phyloP scores from a whole-genome alignment of 2,113 vertebrate genomes.

The Bettongia penicillata region DNA sequence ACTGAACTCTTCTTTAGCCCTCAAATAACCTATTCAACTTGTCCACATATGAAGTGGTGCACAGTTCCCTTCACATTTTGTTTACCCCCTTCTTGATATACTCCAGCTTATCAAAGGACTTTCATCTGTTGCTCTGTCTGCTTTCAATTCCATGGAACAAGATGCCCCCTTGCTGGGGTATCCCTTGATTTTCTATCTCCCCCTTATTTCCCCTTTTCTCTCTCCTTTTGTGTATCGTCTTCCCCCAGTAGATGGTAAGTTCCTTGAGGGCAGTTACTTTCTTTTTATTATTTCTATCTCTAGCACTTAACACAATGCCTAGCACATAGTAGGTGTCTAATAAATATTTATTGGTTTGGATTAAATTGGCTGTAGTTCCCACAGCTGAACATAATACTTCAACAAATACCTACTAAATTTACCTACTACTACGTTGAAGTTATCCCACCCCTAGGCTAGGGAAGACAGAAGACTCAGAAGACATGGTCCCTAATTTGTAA shows the following conservation, averaged over 20 bases:
- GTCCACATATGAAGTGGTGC: neutral
- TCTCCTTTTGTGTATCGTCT: neutral
- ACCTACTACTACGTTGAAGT: neutral
- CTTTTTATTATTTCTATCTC: neutral
- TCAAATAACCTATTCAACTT: neutral
- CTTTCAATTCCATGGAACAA: neutral
- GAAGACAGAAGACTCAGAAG: neutral
- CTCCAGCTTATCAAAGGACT: too few species aligned
- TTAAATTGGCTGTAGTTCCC: neutral
- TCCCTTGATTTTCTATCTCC: neutral
- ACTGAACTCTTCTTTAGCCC: neutral
- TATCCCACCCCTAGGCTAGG: neutral
- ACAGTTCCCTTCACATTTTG: neutral
- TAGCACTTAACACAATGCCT: neutral
- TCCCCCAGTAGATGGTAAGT: neutral
- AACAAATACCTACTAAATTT: neutral
- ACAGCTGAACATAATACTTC: neutral
- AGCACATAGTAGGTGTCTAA: too few species aligned
- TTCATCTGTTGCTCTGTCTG: neutral
- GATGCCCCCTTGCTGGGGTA: neutral
- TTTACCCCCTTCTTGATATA: neutral
- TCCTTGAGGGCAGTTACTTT: neutral
- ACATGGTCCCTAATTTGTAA: neutral
- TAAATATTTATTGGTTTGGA: neutral
- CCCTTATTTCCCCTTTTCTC: neutral